Conservation (phyloP, 2,888 invertebrate genomes). For the Drosophila mimetica region DNA sequence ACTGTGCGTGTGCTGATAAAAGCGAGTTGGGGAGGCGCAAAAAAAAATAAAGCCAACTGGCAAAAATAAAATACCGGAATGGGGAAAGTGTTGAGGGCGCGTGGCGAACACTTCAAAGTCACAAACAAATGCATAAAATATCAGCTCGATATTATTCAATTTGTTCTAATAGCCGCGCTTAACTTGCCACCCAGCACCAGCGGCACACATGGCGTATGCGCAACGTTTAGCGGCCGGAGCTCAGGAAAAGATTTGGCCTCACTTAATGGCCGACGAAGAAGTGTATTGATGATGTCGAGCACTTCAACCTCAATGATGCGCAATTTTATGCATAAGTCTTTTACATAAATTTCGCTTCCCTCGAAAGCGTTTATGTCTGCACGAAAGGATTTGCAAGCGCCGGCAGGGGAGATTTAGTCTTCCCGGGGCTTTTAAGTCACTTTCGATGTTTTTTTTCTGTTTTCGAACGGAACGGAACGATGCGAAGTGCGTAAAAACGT, state of each 20-base stretch:
- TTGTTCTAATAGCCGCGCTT: constrained; percentile 75
- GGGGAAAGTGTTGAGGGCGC: constrained; percentile 54
- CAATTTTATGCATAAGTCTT: constrained; percentile 79
- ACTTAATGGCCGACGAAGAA: constrained; percentile 52
- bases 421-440: constrained; percentile 59
- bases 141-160: constrained; percentile 72
- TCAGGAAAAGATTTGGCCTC: constrained; percentile 25
- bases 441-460: constrained; percentile 13
- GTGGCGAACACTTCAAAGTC: constrained; percentile 67
- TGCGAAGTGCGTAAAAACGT: constrained; percentile 66
- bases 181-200: constrained; percentile 44
- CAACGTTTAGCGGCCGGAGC: constrained; percentile 57
- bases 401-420: constrained; percentile 22
- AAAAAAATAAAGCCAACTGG: constrained; percentile 25
- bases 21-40: constrained; percentile 8
- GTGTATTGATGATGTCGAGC: constrained; percentile 74
- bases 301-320: constrained; percentile 78
- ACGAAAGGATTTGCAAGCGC: constrained; percentile 66
- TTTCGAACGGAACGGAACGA: constrained; percentile 26
- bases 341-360: constrained; percentile 71
- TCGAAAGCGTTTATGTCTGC: constrained; percentile 69
- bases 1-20: constrained; percentile 77
- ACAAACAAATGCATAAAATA: constrained; percentile 75
- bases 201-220: constrained; percentile 68
- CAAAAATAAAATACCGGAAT: constrained; percentile 21